Evolutionary conservation across 2,888 invertebrate genomes (phyloP).

Genomic region (Junonia oenone): DNA sequence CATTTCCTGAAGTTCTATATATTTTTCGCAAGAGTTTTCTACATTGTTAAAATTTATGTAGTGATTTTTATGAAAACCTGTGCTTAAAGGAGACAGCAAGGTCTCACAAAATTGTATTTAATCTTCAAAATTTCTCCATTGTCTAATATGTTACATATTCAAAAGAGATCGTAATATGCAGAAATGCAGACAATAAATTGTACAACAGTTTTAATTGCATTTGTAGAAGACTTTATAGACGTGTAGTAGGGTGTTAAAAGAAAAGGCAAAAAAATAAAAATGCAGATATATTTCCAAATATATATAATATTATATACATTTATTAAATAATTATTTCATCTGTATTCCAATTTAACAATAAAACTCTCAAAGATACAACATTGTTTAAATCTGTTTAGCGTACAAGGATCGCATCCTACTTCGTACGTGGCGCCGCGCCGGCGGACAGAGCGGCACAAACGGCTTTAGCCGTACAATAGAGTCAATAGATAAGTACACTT

Average conservation of each 20-base stretch:
- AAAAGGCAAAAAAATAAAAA: conserved; percentile 22
- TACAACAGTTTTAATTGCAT: no score
- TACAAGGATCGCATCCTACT: conserved; percentile 60
- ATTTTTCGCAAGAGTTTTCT: no score
- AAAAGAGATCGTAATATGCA: no score
- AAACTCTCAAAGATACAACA: conserved; percentile 80
- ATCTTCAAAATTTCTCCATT: no score
- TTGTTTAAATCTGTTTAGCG: conserved; percentile 69
- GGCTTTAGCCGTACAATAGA: neutral
- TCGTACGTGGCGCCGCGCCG: neutral
- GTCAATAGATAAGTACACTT: neutral
- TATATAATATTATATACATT: conserved; percentile 78
- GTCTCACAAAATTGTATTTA: no score
- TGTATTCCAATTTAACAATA: conserved; percentile 80
- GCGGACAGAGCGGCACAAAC: neutral
- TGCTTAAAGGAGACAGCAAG: no score
- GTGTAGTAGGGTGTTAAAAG: neutral
- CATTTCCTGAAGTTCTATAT: no score
- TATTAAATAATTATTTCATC: conserved; percentile 78
- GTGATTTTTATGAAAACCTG: no score
- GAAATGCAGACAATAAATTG: no score
- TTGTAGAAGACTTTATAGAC: neutral
- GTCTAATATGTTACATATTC: no score
- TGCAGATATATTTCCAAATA: conserved; percentile 66
- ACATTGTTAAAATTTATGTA: no score